Evolutionary conservation across 2,113 vertebrate genomes (phyloP).

Genomic region (Tympanuchus pallidicinctus): DNA sequence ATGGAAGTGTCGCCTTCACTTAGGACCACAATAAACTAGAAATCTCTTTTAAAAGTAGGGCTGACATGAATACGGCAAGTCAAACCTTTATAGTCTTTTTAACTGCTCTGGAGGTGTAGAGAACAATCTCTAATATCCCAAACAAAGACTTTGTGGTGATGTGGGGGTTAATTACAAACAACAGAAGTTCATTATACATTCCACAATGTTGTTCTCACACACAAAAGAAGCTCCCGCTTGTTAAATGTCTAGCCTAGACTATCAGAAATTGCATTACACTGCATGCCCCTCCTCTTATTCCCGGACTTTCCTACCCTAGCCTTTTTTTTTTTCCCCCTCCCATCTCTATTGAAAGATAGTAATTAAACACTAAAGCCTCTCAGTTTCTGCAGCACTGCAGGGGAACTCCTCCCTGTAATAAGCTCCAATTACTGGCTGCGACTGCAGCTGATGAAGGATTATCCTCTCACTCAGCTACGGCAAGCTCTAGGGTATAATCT

Average conservation of each 20-base stretch:
- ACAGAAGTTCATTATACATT: conserved; percentile 70
- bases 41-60: neutral
- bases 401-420: conserved; percentile 84
- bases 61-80: neutral
- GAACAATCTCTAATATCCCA: conserved; percentile 48
- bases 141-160: conserved; percentile 55
- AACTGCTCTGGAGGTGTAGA: conserved; percentile 17
- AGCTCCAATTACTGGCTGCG: conserved; percentile 84
- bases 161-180: conserved; percentile 74
- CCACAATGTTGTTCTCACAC: conserved; percentile 61
- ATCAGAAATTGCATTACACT: conserved; percentile 68
- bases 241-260: conserved; percentile 70
- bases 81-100: neutral
- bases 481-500: conserved; percentile 84
- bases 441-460: conserved; percentile 89
- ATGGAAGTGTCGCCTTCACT: neutral
- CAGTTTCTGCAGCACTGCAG: conserved; percentile 83
- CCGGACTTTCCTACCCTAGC: conserved; percentile 58
- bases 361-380: conserved; percentile 87
- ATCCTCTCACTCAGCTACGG: conserved; percentile 82
- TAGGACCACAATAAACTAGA: neutral
- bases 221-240: conserved; percentile 69
- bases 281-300: conserved; percentile 60
- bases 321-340: neutral
- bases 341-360: conserved; percentile 77